A percentile compares a stretch with the other conserved stretches of the same genome.
Evolutionary conservation across 2,113 vertebrate species (phyloP).

Genomic region (Corythornis madagascariensis): DNA sequence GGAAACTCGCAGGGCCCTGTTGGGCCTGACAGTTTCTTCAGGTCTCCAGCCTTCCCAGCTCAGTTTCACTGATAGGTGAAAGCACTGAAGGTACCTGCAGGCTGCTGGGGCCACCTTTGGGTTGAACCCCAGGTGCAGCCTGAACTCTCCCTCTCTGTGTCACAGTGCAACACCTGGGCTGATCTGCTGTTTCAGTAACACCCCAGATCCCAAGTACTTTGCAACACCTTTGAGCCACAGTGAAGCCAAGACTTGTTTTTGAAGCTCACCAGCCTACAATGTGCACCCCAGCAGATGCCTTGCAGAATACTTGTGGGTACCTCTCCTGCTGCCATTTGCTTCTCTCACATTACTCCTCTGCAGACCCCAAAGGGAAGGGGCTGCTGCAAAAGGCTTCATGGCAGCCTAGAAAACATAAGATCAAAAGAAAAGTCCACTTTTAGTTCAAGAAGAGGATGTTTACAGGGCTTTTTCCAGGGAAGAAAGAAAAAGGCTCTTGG

Average conservation of each 20-base stretch:
- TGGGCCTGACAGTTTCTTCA: background rate
- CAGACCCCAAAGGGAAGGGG: background rate
- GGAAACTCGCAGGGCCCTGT: background rate
- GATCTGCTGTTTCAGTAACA: background rate
- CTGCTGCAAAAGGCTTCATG: background rate
- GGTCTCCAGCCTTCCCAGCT: background rate
- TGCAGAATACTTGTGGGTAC: background rate
- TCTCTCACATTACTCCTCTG: background rate
- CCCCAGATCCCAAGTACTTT: background rate
- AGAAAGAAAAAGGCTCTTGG: background rate
- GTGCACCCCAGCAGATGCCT: background rate
- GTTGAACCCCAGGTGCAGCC: fast-evolving
- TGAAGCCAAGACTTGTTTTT: background rate
- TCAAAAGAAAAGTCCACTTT: background rate
- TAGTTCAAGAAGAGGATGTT: background rate
- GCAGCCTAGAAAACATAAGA: background rate
- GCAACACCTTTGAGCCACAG: background rate
- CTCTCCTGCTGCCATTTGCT: background rate
- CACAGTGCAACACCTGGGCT: too few species aligned
- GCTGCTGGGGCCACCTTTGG: background rate
- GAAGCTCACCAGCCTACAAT: fast-evolving
- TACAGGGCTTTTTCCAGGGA: background rate
- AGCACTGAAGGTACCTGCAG: background rate
- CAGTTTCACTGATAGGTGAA: background rate
- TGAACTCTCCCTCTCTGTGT: background rate